Percentiles rank a stretch among this genome's conserved stretches.
Evolutionary conservation across 1,140 invertebrate genomes (phyloP).

Genomic region (Aphelenchoides fujianensis): DNA sequence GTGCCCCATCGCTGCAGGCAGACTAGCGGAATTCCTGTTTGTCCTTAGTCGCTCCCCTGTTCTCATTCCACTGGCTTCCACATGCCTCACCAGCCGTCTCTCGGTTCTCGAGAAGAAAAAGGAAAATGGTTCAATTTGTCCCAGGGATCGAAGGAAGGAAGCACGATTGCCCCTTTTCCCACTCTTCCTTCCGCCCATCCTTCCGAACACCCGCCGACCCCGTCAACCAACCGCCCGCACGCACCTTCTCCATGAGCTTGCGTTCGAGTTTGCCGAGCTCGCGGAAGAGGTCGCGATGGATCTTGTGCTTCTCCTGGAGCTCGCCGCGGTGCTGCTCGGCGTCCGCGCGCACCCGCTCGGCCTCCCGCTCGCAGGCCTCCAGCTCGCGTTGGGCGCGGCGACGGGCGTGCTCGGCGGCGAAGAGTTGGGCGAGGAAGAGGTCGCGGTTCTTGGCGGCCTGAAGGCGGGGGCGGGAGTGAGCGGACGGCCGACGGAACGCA

Average conservation of each 20-base stretch:
- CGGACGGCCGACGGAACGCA: constrained; percentile 63
- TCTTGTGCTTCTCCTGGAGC: constrained; percentile 89
- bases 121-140: no score
- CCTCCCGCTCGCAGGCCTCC: constrained; percentile 77
- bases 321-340: constrained; percentile 83
- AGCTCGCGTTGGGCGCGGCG: constrained; percentile 77
- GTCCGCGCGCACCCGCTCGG: constrained; percentile 77
- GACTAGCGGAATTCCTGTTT: no score
- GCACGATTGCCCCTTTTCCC: no score
- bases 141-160: no score
- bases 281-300: constrained; percentile 76
- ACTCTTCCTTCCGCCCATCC: no score
- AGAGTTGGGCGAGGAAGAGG: constrained; percentile 85
- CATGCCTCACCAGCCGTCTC: no score
- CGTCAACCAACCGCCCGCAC: no score
- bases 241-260: constrained; percentile 79
- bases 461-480: constrained; percentile 35
- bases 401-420: constrained; percentile 89
- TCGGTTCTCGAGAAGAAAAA: no score
- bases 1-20: no score
- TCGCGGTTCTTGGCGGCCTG: constrained; percentile 76
- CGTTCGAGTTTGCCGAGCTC: constrained; percentile 90
- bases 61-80: no score
- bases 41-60: no score
- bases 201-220: no score